Conservation (phyloP, 2,888 invertebrate species). For the Troilus luridus region DNA sequence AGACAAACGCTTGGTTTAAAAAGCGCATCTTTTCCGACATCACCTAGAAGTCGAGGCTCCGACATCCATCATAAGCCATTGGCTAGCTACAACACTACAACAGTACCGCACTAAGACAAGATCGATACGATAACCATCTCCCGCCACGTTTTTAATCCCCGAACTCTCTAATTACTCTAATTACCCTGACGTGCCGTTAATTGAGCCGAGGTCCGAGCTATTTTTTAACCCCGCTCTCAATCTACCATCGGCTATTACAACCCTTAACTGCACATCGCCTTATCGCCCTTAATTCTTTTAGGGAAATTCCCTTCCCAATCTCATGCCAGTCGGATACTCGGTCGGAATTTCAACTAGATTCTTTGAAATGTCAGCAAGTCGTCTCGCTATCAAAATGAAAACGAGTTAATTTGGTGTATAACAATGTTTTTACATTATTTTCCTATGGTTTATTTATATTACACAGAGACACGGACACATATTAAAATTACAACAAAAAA, state of each 20-base stretch:
- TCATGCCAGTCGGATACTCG: not conserved
- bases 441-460: too few species aligned
- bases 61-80: not conserved
- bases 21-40: not conserved
- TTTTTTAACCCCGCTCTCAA: constrained; percentile 2
- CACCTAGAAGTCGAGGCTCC: not conserved
- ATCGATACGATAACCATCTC: constrained; percentile 54
- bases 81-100: not conserved
- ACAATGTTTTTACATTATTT: too few species aligned
- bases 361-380: not conserved
- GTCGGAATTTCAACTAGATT: not conserved
- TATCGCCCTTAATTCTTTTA: constrained; percentile 48
- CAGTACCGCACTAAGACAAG: not conserved
- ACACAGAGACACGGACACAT: too few species aligned
- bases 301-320: constrained; percentile 22
- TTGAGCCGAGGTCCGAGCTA: constrained; percentile 22
- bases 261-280: constrained; percentile 53
- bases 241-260: constrained; percentile 54
- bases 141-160: constrained; percentile 56
- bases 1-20: not conserved
- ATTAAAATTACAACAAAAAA: too few species aligned
- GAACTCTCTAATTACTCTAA: constrained; percentile 51
- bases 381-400: too few species aligned
- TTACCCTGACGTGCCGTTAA: constrained; percentile 55
- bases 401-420: too few species aligned